Evolutionary conservation across 2,113 vertebrate species (phyloP), one percentile per base, ranked within the genome.

Genomic region (Pelmatolapia mariae): DNA sequence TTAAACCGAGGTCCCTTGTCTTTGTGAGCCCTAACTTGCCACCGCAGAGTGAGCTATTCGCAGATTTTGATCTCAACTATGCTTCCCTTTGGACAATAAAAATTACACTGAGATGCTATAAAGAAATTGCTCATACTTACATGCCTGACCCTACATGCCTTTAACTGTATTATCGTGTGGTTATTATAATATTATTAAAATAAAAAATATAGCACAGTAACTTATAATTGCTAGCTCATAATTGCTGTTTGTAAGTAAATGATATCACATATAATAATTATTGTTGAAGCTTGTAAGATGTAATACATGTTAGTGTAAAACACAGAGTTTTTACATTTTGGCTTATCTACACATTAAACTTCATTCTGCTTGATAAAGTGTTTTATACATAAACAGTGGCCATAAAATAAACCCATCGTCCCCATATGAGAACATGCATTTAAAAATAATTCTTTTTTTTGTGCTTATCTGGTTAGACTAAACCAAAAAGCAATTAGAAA

Each of bases 381-480:
- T 68, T 68, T 40, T 9, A 15, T 0, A 40, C 36, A 40, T 24
- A 68, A 38, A 9, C 19, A 9, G n/a, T 22, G 18, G 7, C 63
- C 36, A 40, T 68, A 15, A 68, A 68, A 40, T 40, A 68, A 40
- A 68, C 63, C 33, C 63, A 68, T 40, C 4, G 0, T 40, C 36
- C 0, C 0, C 36, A 1, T 38, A 68, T 24, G 63, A 22, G 11
- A 68, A 19, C 59, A 19, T 19, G 6, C 2, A 1, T 63, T 63
- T 63, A 0, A 33, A 63, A 63, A 0, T 2, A 0, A 63, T 33
- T 33, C 10, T 10, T 36, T n/a, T n/a, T 59, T 36, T 63, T 36
- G 59, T n/a, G 31, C 31, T 63, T 63, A 63, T 63, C 2, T 1
- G 59, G 31, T 5, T 63, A 1, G 0, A 63, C 31, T 5, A 63